phyloP scores from a whole-genome alignment of 2,113 vertebrate genomes.

The Bubo blakistoni region DNA sequence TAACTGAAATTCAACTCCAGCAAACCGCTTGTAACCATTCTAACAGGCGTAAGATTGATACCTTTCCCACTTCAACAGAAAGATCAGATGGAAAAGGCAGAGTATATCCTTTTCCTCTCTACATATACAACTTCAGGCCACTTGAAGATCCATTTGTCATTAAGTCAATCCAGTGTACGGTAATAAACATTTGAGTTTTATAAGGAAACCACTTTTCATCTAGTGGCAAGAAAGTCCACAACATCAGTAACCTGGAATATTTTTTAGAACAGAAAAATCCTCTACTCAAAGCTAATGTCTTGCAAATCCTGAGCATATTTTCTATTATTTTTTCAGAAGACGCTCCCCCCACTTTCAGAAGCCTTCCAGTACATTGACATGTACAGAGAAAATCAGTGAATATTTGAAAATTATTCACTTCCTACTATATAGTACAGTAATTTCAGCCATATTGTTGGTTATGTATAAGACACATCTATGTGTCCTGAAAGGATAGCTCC shows the following conservation, averaged over 20 bases:
- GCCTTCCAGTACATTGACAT: background rate
- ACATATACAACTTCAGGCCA: constrained; percentile 9
- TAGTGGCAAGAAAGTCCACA: background rate
- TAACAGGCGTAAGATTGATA: constrained; percentile 56
- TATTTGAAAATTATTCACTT: background rate
- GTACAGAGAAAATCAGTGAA: background rate
- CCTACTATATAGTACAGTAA: background rate
- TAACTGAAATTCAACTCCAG: constrained; percentile 52
- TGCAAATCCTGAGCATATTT: background rate
- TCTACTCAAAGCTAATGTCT: background rate
- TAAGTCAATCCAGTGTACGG: background rate
- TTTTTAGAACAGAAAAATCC: background rate
- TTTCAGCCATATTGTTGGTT: background rate
- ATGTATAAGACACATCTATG: background rate
- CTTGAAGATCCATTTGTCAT: constrained; percentile 35
- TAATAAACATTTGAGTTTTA: constrained; percentile 9
- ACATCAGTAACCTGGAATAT: background rate
- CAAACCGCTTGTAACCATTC: background rate
- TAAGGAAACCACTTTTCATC: background rate
- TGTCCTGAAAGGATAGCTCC: background rate
- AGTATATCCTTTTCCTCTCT: constrained; percentile 22
- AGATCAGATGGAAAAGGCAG: constrained; percentile 46
- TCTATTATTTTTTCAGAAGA: background rate
- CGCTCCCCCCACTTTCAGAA: background rate
- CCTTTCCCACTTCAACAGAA: constrained; percentile 51